Base-by-base conservation (phyloP, 2,113 vertebrate species). In the Burhinus bistriatus region DNA sequence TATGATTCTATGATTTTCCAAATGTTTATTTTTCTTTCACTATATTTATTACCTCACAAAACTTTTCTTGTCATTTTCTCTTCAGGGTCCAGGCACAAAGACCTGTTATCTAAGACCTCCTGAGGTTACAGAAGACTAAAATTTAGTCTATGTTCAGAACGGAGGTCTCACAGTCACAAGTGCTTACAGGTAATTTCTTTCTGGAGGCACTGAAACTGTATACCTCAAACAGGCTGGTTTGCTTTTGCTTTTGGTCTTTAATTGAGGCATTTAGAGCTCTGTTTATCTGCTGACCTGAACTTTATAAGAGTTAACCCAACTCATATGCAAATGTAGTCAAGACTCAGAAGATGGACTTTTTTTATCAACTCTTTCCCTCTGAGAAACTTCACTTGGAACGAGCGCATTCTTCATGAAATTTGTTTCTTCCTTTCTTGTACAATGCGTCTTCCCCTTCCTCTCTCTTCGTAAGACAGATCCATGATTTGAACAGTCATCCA, bases 161-260 rank as follows among this genome's bases (percentile, higher is more conserved):
- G 52, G 40, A 52, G 23, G 20, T 30, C 12, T 80, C 38, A 2
- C 0, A 3, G 13, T 38, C 40, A 49, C 5, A 25, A n/a, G 5
- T n/a, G 20, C 30, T 69, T 66, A 59, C 29, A 81, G 11, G 21
- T 47, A 0, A 12, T 27, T 77, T 78, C 3, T 54, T 55, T 49
- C 52, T 68, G 15, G 15, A 78, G 22, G 13, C 6, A 14, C 22
- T 49, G 22, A 72, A 61, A 55, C 14, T 16, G 11, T 22, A 21
- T 34, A 54, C 10, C 40, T 54, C 29, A 70, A 51, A 40, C 15
- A 59, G 8, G 3, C 32, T 65, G n/a, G 12, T 71, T 71, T 71
- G 30, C 3, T 7, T 76, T 77, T 65, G 21, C 15, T 87, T 59
- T 77, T 59, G 65, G 30, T 65, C 27, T 90, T 70, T 64, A 86